A percentile compares a stretch with the other conserved stretches of the same genome.
These are phyloP conservation scores for Sander vitreus DNA, from an alignment of 2,113 vertebrate species.

Conservation along the genomic window DNA sequence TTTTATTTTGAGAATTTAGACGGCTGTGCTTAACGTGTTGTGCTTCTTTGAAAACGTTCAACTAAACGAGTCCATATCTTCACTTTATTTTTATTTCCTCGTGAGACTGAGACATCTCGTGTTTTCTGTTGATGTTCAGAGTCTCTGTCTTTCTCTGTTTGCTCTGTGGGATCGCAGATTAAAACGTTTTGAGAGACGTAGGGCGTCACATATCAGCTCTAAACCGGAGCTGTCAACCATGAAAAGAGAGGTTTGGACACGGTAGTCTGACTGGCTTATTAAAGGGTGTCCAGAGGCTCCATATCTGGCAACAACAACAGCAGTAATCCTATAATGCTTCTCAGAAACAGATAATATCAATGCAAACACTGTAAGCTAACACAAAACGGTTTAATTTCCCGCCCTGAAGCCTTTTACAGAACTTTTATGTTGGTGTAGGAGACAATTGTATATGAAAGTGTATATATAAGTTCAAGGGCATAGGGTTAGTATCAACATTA, in stretches of 20 bases:
- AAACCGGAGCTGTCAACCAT: constrained; percentile 67
- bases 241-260: constrained; percentile 67
- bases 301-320: constrained; percentile 42
- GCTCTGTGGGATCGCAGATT: constrained; percentile 34
- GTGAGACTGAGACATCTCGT: neutral
- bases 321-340: constrained; percentile 1
- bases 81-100: neutral
- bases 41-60: constrained; percentile 21
- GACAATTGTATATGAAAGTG: no score
- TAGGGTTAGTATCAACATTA: no score
- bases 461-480: no score
- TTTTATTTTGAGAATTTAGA: neutral
- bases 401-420: neutral
- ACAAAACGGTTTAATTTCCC: neutral
- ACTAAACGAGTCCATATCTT: neutral
- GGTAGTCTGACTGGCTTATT: constrained; percentile 58
- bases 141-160: no score
- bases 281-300: constrained; percentile 45
- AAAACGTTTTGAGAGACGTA: constrained; percentile 60
- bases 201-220: constrained; percentile 54
- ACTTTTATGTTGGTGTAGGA: neutral
- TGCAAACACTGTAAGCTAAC: neutral
- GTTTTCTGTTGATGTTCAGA: no score
- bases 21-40: neutral
- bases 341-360: neutral